Base-by-base conservation (phyloP, 1,140 invertebrate genomes). In the Drosophila baimaii region DNA sequence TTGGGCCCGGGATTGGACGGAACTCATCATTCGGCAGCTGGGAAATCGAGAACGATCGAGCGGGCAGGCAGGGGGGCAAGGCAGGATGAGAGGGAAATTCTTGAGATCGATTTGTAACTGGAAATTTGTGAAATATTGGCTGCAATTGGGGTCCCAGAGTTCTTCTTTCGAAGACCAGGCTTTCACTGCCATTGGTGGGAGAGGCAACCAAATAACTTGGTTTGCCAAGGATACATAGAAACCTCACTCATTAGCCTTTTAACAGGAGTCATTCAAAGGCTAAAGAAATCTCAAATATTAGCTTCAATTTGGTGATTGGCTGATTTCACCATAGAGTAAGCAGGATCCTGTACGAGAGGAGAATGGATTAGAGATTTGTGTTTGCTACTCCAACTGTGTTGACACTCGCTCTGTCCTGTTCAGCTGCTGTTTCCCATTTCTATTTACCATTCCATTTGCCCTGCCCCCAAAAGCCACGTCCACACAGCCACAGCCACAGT, bases 21-120 rank as follows among this genome's bases (percentile, higher is more conserved):
- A 75, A 52, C 70, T 68, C 79, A 76, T 75, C 81, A 76, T 51
- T 47, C 47, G 56, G 63, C 56, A 43, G 49, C 25, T 41, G 39
- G 59, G 37, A 77, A 77, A 69, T 77, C 43, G 51, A 62, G 56
- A 27, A 39, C 25, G 33, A 46, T 43, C 66, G 31, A 35, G 21
- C 0, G 51, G 19, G 31, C 19, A 2, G 21, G 17, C 9, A 35
- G 29, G 21, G 23, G 43, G 13, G 29, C 25, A 25, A 21, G 29
- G 19, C 33, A 10, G 51, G 27, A 25, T 31, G 62, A 17, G 49
- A 44, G n/a, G 31, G 21, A 17, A 55, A 44, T 44, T 68, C 44
- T 4, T 3, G 8, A 31, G 19, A 44, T 47, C 39, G 23, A 55
- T 35, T 68, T 43, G 44, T 10, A 69, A 33, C 12, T 63, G 19